phyloP scores from a whole-genome alignment of 2,888 invertebrate species.

The Catocala sponsa region DNA sequence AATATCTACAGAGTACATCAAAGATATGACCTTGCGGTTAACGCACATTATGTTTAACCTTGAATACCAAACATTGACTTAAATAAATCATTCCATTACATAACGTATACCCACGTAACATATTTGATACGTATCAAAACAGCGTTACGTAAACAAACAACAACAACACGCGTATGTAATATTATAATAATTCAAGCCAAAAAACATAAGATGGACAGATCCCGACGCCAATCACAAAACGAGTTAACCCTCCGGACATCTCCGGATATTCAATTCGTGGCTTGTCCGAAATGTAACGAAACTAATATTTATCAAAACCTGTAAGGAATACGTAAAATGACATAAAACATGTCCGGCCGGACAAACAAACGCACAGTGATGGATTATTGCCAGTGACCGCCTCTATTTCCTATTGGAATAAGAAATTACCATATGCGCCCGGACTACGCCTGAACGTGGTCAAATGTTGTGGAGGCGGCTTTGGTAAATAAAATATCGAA shows the following conservation, averaged over 20 bases:
- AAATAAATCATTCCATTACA: not conserved
- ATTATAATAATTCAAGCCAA: conserved; percentile 52
- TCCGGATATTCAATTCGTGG: conserved; percentile 86
- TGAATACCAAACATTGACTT: too few species aligned
- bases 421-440: conserved; percentile 87
- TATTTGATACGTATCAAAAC: not conserved
- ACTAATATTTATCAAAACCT: conserved; percentile 88
- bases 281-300: conserved; percentile 81
- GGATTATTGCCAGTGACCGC: conserved; percentile 88
- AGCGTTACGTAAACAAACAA: conserved; percentile 31
- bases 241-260: conserved; percentile 55
- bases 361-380: conserved; percentile 81
- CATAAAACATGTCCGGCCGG: conserved; percentile 80
- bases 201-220: conserved; percentile 55
- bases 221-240: conserved; percentile 78
- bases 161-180: conserved; percentile 26
- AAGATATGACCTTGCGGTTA: too few species aligned
- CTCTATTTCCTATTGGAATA: conserved; percentile 87
- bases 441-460: conserved; percentile 56
- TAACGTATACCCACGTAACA: not conserved
- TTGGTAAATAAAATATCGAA: conserved; percentile 18
- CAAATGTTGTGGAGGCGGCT: conserved; percentile 59
- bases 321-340: conserved; percentile 87
- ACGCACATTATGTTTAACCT: too few species aligned
- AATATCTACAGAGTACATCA: too few species aligned